Evolutionary conservation across 2,888 invertebrate genomes (phyloP), one percentile per base, ranked within the genome.

Genomic region (Rhingia rostrata): DNA sequence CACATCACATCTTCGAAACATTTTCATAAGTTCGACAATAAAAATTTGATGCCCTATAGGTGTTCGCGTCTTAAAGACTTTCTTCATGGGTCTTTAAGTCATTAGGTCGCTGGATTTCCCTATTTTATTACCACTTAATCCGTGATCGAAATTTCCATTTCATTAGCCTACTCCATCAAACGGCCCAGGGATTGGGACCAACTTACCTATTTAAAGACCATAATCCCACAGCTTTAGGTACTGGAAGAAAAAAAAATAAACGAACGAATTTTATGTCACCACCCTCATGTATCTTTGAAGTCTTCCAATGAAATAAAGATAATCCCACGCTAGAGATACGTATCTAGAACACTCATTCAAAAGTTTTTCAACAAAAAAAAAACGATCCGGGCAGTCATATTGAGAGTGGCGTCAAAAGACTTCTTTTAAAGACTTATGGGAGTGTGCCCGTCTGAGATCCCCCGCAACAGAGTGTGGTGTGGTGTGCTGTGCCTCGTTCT

Each of bases 251-350:
- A 22, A 22, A 67, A 63, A 70, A 60, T 66, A 35, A 61, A 66
- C n/a, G 12, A 6, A 47, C 22, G 33, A 10, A 49, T 67, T 67
- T 60, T 64, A 56, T 56, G 53, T 58, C 43, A 51, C 58, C 4
- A 14, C 67, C 30, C 49, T 5, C 45, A 41, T 63, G 61, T 78
- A 63, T 83, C 73, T 2, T 67, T 14, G 6, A 14, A 10, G 64
- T 56, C 39, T 66, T 45, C 41, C 35, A 70, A 41, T 33, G 51
- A 69, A 67, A 78, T 73, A 78, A 73, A 78, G 78, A 73, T 74
- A 83, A 74, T 83, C 83, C 83, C 83, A 83, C 83, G 53, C 83
- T 41, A 53, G 30, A 73, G 56, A 83, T 83, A 63, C 53, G 35
- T 69, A 83, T 83, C 83, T 78, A 64, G 79, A 83, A 74, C 69